These are phyloP conservation scores for Xiphias gladius DNA, from an alignment of 2,113 vertebrate species.

Conservation along the genomic window DNA sequence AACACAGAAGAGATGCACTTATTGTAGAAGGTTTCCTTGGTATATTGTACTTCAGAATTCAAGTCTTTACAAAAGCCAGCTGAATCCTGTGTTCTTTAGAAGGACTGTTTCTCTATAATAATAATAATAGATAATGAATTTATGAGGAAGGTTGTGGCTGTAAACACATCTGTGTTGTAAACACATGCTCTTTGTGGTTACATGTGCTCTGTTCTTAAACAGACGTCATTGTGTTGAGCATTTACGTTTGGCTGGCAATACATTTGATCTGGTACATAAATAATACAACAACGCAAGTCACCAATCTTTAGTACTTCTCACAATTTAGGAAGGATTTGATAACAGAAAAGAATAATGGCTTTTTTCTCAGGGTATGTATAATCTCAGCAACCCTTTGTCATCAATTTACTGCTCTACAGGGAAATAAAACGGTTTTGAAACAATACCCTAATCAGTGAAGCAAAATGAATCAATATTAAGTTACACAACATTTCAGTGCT, in stretches of 20 bases:
- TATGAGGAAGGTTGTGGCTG: neutral
- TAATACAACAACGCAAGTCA: slow-evolving; percentile 12
- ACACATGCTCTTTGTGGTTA: neutral
- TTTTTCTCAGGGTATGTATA: slow-evolving; percentile 35
- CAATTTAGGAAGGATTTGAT: slow-evolving; percentile 53
- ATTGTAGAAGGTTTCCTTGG: neutral
- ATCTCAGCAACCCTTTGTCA: slow-evolving; percentile 58
- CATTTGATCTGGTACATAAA: slow-evolving; percentile 14
- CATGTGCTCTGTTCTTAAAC: neutral
- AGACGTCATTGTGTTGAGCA: neutral
- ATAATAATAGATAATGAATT: slow-evolving; percentile 3
- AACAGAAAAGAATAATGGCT: slow-evolving; percentile 23
- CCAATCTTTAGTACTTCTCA: slow-evolving; percentile 9
- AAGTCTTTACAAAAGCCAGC: neutral
- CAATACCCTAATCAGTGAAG: slow-evolving; percentile 69
- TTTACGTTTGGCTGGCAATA: neutral
- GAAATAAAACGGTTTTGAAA: slow-evolving; percentile 73
- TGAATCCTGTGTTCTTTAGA: slow-evolving; percentile 9
- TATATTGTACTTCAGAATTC: slow-evolving; percentile 17
- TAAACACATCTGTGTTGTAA: slow-evolving; percentile 8
- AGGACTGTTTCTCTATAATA: neutral
- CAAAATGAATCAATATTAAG: slow-evolving; percentile 67
- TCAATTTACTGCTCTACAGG: slow-evolving; percentile 60
- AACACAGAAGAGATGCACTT: slow-evolving; percentile 40
- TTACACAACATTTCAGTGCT: slow-evolving; percentile 20